Base-by-base conservation (phyloP, 2,888 invertebrate species). In the Cheilosia pagana region DNA sequence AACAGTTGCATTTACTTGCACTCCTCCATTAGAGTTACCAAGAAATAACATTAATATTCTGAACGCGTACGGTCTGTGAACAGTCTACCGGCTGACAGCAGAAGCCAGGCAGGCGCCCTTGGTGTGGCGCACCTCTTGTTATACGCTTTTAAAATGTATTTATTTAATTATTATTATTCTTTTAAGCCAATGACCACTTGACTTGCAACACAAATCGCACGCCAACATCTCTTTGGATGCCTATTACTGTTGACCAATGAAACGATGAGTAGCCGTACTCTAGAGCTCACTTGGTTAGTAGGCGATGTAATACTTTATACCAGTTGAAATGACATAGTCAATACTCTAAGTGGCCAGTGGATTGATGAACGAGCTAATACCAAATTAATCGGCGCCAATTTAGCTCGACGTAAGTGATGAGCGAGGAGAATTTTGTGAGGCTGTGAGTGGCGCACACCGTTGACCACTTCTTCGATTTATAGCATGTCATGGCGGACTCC, bases 81-180 rank as follows among this genome's bases (percentile, higher is more conserved):
- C 6, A 65, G 83, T 79, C 83, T 83, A 59, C 67, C 82, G 39
- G 45, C 28, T 83, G 74, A 74, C 62, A 78, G 55, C 43, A 68
- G 62, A 77, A 77, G 39, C 45, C 57, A 23, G 79, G 83, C 83
- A 19, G 83, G 83, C 83, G 79, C 83, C 83, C 52, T 57, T 79
- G 83, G 79, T 74, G 79, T 79, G 83, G 79, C 79, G 83, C 83
- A 79, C 74, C 83, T 79, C 43, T 41, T 23, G 14, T 21, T 52
- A n/a, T 57, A 67, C 74, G 62, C 57, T 16, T 63, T 68, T 41
- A 53, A 71, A 65, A 59, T 60, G 57, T 53, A 28, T 62, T 70
- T 60, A 50, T n/a, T 55, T 52, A 28, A 10, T 59, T 55, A 53
- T 45, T 68, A 39, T 23, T 23, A 59, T 76, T 59, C 65, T 62